Base-by-base conservation (phyloP, 2,888 invertebrate genomes). In the Pemphredon lugubris region DNA sequence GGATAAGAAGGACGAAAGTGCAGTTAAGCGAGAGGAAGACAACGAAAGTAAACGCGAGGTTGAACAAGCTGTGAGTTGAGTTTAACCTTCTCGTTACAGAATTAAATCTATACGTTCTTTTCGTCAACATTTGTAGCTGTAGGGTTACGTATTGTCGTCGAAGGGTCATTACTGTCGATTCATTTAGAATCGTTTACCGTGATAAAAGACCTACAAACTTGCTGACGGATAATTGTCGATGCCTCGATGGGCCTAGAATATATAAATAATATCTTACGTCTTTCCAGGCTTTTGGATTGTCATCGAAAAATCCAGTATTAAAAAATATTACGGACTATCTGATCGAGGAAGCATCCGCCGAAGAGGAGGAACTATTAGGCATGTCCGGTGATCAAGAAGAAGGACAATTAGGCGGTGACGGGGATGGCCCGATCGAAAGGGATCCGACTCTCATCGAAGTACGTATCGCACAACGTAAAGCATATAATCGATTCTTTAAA, bases 261-360 rank as follows among this genome's bases (percentile, higher is more conserved):
- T n/a, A n/a, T n/a, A n/a, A n/a, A n/a, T n/a, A n/a, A n/a, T n/a
- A n/a, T n/a, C n/a, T n/a, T 6, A 2, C 61, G 23, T 54, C 45
- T 61, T 81, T 83, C 0, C 81, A 92, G 90, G 91, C 92, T 11
- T 94, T 93, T 84, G 96, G 95, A 42, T 91, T 96, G 39, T 93
- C 94, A 50, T 95, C 96, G 0, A 94, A 94, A 82, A 99, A 99
- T 91, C 99, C 99, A 0, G 95, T 99, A 4, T 91, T 99, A 68
- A 96, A 97, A 87, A 98, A 98, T 88, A 98, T 99, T 79, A 98
- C 98, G 0, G 98, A 99, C 88, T 98, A 97, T 88, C 91, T 99
- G 54, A 98, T 99, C 75, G 99, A 99, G 90, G 99, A 99, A 90
- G 98, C 98, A 0, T 97, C 97, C 3, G 98, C 98, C 0, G 99